Evolutionary conservation across 2,113 vertebrate genomes (phyloP), one percentile per base, ranked within the genome.

Genomic region (Canis aureus): DNA sequence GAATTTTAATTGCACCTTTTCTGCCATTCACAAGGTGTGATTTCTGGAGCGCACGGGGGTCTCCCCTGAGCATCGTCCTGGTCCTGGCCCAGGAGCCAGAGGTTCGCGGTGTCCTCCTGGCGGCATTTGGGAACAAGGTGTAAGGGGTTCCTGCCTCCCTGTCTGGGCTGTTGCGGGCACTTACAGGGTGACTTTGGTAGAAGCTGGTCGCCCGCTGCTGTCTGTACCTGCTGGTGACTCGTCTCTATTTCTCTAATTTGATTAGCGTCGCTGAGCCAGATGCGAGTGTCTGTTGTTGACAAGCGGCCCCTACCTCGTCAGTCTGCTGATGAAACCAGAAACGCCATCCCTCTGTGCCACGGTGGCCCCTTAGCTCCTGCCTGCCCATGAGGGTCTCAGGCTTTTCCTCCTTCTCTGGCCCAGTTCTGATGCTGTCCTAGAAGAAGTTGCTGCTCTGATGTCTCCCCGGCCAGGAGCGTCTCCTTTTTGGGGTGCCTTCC

Each of bases 11-110:
- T 64, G 94, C 87, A 90, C 85, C 80, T 85, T 94, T 97, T 97
- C 93, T 95, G 71, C 88, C 96, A 95, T 78, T 64, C 79, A 59
- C 95, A 85, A 95, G 96, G 94, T 94, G 93, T 94, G 97, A 91
- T 97, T 97, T 90, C 94, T 86, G 93, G 15, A 38, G 69, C 9
- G 0, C 9, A 1, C 3, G 17, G 8, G n/a, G 6, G 17, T 17
- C 53, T 29, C 23, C 0, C 17, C 25, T 17, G 64, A 1, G 5
- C 19, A 0, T 4, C 2, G 8, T 27, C 49, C 35, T 2, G 3
- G 32, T 27, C 49, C 35, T 2, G 3, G 32, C 10, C 25, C 22
- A 7, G 51, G 25, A 22, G 49, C 29, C 19, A 5, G 7, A 43
- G 38, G n/a, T 7, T 22, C 53, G 13, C 11, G 55, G 13, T 5